Percentiles rank a stretch among this genome's conserved stretches.
Conservation (phyloP, 2,888 invertebrate genomes). For the Dioctria linearis region DNA sequence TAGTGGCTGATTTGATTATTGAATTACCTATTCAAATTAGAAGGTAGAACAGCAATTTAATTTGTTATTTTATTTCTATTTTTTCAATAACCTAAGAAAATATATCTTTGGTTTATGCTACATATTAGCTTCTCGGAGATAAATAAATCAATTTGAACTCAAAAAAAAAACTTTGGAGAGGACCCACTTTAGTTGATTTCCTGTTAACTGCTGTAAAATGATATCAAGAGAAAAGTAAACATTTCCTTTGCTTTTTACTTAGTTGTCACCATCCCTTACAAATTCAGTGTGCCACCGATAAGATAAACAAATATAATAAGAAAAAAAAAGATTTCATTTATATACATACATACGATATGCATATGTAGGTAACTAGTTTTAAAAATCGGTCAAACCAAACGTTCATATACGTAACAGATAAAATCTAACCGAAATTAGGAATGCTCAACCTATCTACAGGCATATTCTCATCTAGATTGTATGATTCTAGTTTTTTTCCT, state of each 20-base stretch:
- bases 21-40: too few species aligned
- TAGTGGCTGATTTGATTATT: too few species aligned
- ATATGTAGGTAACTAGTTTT: slow-evolving; percentile 8
- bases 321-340: not conserved
- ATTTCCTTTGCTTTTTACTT: not conserved
- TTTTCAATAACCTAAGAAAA: too few species aligned
- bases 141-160: not conserved
- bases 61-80: too few species aligned
- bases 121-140: not conserved
- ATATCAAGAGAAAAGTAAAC: slow-evolving; percentile 26
- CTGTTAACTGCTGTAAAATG: not conserved
- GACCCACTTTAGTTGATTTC: not conserved
- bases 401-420: too few species aligned
- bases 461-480: too few species aligned
- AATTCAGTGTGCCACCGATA: slow-evolving; percentile 41
- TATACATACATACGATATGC: too few species aligned
- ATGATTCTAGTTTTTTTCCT: not conserved
- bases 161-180: slow-evolving; percentile 9
- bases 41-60: too few species aligned
- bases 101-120: too few species aligned
- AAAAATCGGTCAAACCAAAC: not conserved
- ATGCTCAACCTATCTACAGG: too few species aligned
- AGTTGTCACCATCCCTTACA: slow-evolving; percentile 43
- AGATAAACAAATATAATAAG: slow-evolving; percentile 54
- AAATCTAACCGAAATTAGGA: too few species aligned